A percentile compares a stretch with the other conserved stretches of the same genome.
Evolutionary conservation across 2,888 invertebrate genomes (phyloP).

Genomic region (Carabus problematicus): DNA sequence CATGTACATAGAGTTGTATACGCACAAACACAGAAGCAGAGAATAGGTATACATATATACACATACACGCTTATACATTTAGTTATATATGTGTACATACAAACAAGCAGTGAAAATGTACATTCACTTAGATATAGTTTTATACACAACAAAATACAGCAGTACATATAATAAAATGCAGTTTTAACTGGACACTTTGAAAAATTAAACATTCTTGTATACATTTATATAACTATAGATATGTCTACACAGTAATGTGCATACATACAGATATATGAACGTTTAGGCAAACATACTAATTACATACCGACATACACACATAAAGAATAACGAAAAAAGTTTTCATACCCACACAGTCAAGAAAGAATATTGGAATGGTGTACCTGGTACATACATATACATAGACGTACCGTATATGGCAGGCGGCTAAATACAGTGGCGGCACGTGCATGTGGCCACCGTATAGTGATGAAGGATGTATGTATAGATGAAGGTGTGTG

Average conservation of each 20-base stretch:
- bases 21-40: conserved; percentile 1
- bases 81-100: too few species aligned
- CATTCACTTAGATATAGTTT: too few species aligned
- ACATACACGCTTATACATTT: too few species aligned
- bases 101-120: too few species aligned
- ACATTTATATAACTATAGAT: too few species aligned
- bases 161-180: too few species aligned
- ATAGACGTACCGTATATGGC: neutral
- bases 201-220: too few species aligned
- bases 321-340: conserved; percentile 4
- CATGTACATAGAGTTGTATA: neutral
- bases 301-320: conserved; percentile 15
- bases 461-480: neutral
- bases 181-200: too few species aligned
- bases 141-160: too few species aligned
- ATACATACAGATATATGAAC: conserved; percentile 2
- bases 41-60: neutral
- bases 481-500: conserved; percentile 1
- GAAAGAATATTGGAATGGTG: neutral
- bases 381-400: conserved; percentile 11
- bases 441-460: too few species aligned
- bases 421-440: neutral
- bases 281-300: neutral
- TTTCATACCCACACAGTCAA: too few species aligned
- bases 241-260: too few species aligned